These are phyloP conservation scores for Brachionus angularis DNA, from an alignment of 1,140 invertebrate species.

Conservation along the genomic window DNA sequence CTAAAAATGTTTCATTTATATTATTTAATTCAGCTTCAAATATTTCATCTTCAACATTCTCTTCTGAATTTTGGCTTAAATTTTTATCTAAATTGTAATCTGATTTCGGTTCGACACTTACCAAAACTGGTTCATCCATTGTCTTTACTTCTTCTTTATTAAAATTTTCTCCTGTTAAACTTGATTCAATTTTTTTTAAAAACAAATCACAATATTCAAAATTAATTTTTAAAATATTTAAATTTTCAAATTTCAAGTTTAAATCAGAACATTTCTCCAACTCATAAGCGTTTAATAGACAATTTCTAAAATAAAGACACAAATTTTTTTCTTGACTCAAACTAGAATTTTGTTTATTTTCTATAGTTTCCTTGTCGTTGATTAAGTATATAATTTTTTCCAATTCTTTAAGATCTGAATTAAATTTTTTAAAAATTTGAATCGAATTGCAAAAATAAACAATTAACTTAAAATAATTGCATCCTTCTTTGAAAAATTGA, in stretches of 20 bases:
- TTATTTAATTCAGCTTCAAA: not conserved
- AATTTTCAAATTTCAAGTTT: not conserved
- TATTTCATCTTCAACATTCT: conserved; percentile 20
- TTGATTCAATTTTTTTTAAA: not conserved
- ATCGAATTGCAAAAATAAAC: not conserved
- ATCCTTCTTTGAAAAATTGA: not conserved
- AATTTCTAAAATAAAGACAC: not conserved
- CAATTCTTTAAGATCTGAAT: not conserved
- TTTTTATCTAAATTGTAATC: not conserved
- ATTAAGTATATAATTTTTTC: not conserved
- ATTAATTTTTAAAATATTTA: not conserved
- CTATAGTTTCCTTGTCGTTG: not conserved
- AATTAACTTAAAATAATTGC: not conserved
- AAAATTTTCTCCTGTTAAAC: not conserved
- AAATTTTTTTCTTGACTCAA: not conserved
- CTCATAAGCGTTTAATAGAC: not conserved
- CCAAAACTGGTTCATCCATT: no score
- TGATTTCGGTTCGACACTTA: not conserved
- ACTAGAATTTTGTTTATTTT: not conserved
- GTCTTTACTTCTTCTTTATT: not conserved
- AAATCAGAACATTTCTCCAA: not conserved
- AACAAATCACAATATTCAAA: not conserved
- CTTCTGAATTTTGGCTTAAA: not conserved
- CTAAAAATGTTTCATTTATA: not conserved
- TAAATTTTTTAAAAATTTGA: not conserved